Conservation (phyloP, 2,888 invertebrate genomes). For the Pardosa pseudoannulata region DNA sequence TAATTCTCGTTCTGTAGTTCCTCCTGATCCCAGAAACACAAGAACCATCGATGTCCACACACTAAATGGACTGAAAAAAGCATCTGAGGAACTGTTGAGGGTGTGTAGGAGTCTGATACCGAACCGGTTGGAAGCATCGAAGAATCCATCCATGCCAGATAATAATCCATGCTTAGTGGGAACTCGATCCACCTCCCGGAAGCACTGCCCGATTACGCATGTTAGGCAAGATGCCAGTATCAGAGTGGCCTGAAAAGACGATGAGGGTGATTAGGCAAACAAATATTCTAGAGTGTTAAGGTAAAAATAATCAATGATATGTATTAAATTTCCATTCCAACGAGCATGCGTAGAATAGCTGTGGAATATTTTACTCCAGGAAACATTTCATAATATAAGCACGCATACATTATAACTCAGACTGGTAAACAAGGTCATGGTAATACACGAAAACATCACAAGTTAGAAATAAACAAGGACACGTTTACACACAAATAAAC, state of each 20-base stretch:
- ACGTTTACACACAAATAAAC: too few species aligned
- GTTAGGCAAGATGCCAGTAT: conserved; percentile 9
- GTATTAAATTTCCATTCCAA: too few species aligned
- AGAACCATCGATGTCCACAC: conserved; percentile 77
- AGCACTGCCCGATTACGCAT: conserved; percentile 34
- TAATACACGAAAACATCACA: too few species aligned
- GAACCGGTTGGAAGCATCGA: conserved; percentile 48
- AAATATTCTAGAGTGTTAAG: too few species aligned
- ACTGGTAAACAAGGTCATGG: too few species aligned
- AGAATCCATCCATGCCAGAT: conserved; percentile 40
- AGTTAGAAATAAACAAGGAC: too few species aligned
- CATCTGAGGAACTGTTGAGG: conserved; percentile 35
- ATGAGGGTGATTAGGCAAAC: not conserved
- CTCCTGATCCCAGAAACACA: conserved; percentile 77
- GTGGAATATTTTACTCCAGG: too few species aligned
- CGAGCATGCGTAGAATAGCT: too few species aligned
- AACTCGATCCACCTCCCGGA: conserved; percentile 22
- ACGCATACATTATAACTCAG: too few species aligned
- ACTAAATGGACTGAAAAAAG: conserved; percentile 77
- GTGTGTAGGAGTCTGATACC: conserved; percentile 38
- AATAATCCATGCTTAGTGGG: conserved; percentile 33
- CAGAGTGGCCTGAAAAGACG: conserved; percentile 35
- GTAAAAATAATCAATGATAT: too few species aligned
- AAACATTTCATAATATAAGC: too few species aligned
- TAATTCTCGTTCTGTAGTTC: conserved; percentile 75